Evolutionary conservation across 2,113 vertebrate genomes (phyloP).

Genomic region (Aix galericulata): DNA sequence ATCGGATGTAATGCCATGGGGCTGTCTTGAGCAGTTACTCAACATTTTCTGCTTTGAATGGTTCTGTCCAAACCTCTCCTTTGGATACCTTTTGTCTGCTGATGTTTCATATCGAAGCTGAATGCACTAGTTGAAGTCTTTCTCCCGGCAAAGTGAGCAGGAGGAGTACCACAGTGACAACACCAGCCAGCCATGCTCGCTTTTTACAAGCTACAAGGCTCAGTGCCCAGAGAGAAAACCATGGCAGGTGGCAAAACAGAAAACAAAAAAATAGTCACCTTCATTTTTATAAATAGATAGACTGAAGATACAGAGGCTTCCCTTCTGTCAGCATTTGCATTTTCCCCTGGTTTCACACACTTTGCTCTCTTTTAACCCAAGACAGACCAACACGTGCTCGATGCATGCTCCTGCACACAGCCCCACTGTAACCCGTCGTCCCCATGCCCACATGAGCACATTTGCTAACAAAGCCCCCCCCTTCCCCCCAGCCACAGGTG

Average conservation of each 20-base stretch:
- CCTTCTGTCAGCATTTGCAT: neutral
- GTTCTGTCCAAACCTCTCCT: slow-evolving; percentile 47
- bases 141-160: neutral
- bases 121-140: neutral
- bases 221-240: neutral
- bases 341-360: neutral
- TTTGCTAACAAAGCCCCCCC: neutral
- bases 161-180: neutral
- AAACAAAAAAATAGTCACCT: neutral
- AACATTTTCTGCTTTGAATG: neutral
- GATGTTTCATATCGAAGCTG: neutral
- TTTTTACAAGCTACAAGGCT: neutral
- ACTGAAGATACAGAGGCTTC: neutral
- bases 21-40: slow-evolving; percentile 21
- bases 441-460: fast-evolving
- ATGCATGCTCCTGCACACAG: neutral
- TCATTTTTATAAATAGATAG: neutral
- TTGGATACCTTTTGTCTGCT: slow-evolving; percentile 39
- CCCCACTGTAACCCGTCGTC: neutral
- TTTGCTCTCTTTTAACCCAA: neutral
- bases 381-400: neutral
- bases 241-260: neutral
- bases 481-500: neutral
- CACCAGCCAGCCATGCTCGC: neutral
- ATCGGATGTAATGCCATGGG: neutral